Conservation (phyloP, 1,140 invertebrate species). For the Neotoxoptera formosana region DNA sequence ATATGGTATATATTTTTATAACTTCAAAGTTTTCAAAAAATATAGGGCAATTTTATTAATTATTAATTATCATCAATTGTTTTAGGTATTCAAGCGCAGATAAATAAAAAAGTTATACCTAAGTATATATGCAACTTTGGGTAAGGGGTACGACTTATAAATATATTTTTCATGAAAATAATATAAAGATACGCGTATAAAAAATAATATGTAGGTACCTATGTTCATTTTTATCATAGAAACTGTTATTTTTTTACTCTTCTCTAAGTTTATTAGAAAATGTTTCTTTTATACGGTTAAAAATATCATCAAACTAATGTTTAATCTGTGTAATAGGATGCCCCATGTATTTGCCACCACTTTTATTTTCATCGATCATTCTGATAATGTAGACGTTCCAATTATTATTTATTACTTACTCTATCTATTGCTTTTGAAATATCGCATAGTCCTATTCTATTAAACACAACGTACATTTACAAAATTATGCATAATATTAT, state of each 20-base stretch:
- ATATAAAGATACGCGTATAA: background rate
- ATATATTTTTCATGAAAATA: background rate
- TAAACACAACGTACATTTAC: background rate
- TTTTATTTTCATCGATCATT: background rate
- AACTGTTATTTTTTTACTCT: background rate
- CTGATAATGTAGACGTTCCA: background rate
- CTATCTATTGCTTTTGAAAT: background rate
- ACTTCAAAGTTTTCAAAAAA: too few relatives aligned
- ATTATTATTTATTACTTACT: background rate
- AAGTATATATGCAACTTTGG: background rate
- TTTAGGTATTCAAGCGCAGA: background rate
- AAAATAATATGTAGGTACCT: too few relatives aligned
- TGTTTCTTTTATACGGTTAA: background rate
- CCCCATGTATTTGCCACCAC: background rate
- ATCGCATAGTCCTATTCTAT: background rate
- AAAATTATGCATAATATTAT: background rate
- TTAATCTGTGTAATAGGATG: background rate
- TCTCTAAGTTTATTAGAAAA: background rate
- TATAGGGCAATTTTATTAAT: background rate
- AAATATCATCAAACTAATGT: background rate
- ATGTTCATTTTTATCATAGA: background rate
- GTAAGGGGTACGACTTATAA: background rate
- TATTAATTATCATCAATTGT: background rate
- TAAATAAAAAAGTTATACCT: background rate
- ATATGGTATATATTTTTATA: background rate